These are phyloP conservation scores for Prionailurus viverrinus DNA, from an alignment of 2,113 vertebrate genomes.

Conservation along the genomic window DNA sequence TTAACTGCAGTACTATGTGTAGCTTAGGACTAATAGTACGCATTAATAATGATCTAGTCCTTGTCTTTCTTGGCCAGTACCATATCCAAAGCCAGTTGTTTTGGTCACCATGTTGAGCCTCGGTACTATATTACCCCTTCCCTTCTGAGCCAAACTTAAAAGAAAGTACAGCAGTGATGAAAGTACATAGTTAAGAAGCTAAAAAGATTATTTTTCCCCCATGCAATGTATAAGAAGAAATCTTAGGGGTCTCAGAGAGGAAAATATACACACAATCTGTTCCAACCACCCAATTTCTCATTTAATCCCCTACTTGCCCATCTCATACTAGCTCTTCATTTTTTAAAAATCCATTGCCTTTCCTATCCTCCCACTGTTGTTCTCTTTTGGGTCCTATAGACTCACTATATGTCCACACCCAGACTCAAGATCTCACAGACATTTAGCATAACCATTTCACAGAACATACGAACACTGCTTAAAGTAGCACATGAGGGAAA, in stretches of 20 bases:
- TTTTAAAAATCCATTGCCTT: constrained; percentile 21
- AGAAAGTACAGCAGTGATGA: background rate
- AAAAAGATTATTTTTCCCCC: constrained; percentile 24
- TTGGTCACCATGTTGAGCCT: background rate
- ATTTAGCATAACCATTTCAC: constrained; percentile 64
- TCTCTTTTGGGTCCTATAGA: background rate
- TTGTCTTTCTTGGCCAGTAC: background rate
- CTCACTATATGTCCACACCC: background rate
- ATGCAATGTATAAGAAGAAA: background rate
- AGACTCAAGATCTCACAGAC: constrained; percentile 14
- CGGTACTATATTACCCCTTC: background rate
- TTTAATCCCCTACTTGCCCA: constrained; percentile 26
- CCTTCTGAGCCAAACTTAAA: constrained; percentile 44
- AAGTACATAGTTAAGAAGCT: constrained; percentile 23
- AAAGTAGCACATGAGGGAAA: constrained; percentile 47
- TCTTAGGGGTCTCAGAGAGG: constrained; percentile 9
- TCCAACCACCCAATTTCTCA: constrained; percentile 7
- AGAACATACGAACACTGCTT: constrained; percentile 67
- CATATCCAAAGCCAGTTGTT: background rate
- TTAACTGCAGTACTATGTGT: background rate
- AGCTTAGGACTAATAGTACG: background rate
- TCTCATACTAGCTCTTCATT: constrained; percentile 54
- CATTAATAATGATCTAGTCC: background rate
- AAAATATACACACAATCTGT: constrained; percentile 56
- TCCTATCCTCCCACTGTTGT: background rate